These are phyloP conservation scores for Oophaga sylvatica DNA, from an alignment of 2,797 vertebrate genomes.

Conservation along the genomic window DNA sequence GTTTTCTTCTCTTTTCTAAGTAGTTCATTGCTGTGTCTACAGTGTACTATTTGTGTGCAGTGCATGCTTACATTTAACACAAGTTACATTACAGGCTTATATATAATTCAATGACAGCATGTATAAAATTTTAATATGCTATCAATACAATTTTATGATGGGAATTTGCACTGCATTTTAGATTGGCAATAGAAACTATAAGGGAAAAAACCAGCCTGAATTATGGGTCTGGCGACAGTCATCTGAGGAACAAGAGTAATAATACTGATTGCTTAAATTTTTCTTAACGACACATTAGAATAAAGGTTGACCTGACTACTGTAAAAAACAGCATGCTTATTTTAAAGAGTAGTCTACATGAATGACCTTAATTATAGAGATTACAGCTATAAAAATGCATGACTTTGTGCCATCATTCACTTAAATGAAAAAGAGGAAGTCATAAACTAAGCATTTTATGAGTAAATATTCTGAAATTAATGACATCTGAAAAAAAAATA, in stretches of 20 bases:
- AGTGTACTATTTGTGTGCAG: not conserved
- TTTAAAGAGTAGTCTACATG: not conserved
- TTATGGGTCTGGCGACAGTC: constrained; percentile 1
- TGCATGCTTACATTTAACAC: not conserved
- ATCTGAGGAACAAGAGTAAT: not conserved
- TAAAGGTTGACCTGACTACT: constrained; percentile 9
- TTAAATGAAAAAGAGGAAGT: not conserved
- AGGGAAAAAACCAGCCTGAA: constrained; percentile 3
- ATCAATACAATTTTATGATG: constrained; percentile 41
- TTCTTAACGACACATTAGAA: constrained; percentile 12
- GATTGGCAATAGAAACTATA: not conserved
- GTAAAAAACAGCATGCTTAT: not conserved
- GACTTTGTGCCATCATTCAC: constrained; percentile 7
- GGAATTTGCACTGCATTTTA: constrained; percentile 9
- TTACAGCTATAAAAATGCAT: constrained; percentile 12
- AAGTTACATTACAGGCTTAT: constrained; percentile 7
- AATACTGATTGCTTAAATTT: constrained; percentile 30
- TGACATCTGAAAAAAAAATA: not conserved
- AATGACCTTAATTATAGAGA: constrained; percentile 3
- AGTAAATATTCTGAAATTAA: not conserved
- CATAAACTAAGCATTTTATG: constrained; percentile 3
- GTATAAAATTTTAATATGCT: constrained; percentile 29
- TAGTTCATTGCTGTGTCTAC: not conserved
- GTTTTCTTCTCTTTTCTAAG: not conserved
- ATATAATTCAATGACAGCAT: constrained; percentile 1